Percentiles rank a stretch among this genome's conserved stretches.
Evolutionary conservation across 2,888 invertebrate genomes (phyloP).

Genomic region (Elmis aenea): DNA sequence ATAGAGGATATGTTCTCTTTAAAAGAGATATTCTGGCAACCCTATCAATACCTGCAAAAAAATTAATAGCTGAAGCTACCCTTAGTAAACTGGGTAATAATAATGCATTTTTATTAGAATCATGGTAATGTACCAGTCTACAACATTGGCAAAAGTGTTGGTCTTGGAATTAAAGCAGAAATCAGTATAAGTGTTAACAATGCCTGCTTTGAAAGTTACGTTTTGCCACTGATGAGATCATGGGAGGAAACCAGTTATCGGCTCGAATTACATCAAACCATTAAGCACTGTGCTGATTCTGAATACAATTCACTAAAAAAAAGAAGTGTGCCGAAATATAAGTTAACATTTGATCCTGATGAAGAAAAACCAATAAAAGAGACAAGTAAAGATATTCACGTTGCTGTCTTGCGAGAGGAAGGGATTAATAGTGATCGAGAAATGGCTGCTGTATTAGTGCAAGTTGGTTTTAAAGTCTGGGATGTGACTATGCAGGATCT

Average conservation of each 20-base stretch:
- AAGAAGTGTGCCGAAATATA: conserved; percentile 68
- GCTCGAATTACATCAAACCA: conserved; percentile 81
- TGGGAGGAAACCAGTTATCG: conserved; percentile 97
- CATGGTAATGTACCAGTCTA: conserved; percentile 58
- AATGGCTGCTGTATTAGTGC: conserved; percentile 86
- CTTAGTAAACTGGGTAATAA: too few relatives aligned
- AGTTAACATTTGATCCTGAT: conserved; percentile 66
- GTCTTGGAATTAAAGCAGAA: conserved; percentile 64
- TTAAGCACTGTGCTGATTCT: conserved; percentile 69
- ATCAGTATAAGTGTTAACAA: conserved; percentile 57
- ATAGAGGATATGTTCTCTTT: too few relatives aligned
- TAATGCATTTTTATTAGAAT: conserved; percentile 35
- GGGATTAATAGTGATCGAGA: conserved; percentile 96
- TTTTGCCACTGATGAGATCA: conserved; percentile 67
- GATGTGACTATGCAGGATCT: conserved; percentile 95
- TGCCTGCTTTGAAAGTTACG: conserved; percentile 56
- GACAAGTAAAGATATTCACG: conserved; percentile 47
- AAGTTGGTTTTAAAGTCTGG: conserved; percentile 87
- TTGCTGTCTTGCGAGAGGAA: conserved; percentile 94
- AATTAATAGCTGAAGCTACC: too few relatives aligned
- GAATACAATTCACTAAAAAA: conserved; percentile 69
- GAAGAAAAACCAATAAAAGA: conserved; percentile 41
- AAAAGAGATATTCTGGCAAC: too few relatives aligned
- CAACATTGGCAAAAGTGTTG: conserved; percentile 62
- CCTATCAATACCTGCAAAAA: too few relatives aligned